Evolutionary conservation across 2,113 vertebrate species (phyloP).

Genomic region (Silurus asotus): DNA sequence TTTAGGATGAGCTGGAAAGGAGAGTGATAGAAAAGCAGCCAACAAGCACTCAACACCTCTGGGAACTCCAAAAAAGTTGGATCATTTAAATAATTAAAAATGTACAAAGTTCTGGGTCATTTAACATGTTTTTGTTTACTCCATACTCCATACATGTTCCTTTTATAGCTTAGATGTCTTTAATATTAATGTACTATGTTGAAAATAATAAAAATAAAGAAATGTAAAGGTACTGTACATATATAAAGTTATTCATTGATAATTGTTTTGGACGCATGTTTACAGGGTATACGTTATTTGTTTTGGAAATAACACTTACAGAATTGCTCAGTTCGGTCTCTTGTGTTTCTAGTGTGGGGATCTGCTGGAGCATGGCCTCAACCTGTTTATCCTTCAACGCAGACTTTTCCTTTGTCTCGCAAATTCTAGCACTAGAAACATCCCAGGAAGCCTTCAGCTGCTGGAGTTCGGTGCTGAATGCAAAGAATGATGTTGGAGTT

Average conservation of each 20-base stretch:
- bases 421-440: constrained; percentile 61
- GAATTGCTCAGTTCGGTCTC: constrained; percentile 62
- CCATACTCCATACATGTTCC: too few relatives aligned
- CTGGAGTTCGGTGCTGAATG: constrained; percentile 69
- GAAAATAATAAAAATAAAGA: too few relatives aligned
- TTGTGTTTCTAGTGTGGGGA: constrained; percentile 63
- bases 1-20: too few relatives aligned
- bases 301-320: constrained; percentile 59
- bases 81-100: too few relatives aligned
- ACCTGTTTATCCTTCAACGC: constrained; percentile 66
- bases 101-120: too few relatives aligned
- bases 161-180: too few relatives aligned
- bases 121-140: too few relatives aligned
- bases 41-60: too few relatives aligned
- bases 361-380: constrained; percentile 58
- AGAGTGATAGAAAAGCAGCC: too few relatives aligned
- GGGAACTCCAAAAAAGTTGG: too few relatives aligned
- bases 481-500: constrained; percentile 43
- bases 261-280: not conserved
- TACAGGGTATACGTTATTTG: not conserved
- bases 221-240: not conserved
- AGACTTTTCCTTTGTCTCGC: constrained; percentile 63
- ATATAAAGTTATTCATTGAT: not conserved
- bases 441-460: constrained; percentile 60
- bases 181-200: too few relatives aligned